phyloP scores from a whole-genome alignment of 2,888 invertebrate genomes.

The Strigamia maritima region DNA sequence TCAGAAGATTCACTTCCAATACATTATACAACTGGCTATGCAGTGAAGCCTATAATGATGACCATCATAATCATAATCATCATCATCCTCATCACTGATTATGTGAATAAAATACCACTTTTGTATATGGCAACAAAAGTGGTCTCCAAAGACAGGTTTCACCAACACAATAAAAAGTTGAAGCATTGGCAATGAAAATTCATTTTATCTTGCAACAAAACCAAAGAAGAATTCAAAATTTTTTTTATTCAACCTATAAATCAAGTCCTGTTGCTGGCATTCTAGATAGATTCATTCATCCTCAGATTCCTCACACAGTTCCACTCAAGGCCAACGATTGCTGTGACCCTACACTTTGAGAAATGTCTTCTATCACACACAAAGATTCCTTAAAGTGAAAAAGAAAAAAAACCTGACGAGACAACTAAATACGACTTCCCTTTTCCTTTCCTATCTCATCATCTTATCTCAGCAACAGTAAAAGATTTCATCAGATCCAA shows the following conservation, averaged over 20 bases:
- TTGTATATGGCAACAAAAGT: too few species aligned
- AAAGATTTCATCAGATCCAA: slow-evolving; percentile 28
- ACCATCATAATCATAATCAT: too few species aligned
- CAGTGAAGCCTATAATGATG: too few species aligned
- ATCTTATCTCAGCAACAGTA: slow-evolving; percentile 22
- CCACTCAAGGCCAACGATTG: slow-evolving; percentile 3
- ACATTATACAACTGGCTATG: too few species aligned
- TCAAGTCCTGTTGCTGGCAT: neutral
- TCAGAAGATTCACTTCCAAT: too few species aligned
- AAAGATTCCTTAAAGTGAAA: slow-evolving; percentile 5
- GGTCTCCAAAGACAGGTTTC: too few species aligned
- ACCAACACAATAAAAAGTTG: neutral
- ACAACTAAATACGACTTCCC: slow-evolving; percentile 18
- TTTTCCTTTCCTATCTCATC: slow-evolving; percentile 9
- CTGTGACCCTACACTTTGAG: slow-evolving; percentile 20
- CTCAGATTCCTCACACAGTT: slow-evolving; percentile 10
- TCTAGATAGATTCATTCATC: slow-evolving; percentile 23
- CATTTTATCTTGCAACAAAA: neutral
- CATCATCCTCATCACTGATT: too few species aligned
- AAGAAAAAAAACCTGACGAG: neutral
- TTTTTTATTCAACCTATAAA: neutral
- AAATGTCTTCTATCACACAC: slow-evolving; percentile 23
- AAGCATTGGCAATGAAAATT: neutral
- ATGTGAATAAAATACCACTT: too few species aligned
- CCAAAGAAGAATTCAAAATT: slow-evolving; percentile 2